Evolutionary conservation across 2,888 invertebrate species (phyloP).

Genomic region (Drosophila meridionalis): DNA sequence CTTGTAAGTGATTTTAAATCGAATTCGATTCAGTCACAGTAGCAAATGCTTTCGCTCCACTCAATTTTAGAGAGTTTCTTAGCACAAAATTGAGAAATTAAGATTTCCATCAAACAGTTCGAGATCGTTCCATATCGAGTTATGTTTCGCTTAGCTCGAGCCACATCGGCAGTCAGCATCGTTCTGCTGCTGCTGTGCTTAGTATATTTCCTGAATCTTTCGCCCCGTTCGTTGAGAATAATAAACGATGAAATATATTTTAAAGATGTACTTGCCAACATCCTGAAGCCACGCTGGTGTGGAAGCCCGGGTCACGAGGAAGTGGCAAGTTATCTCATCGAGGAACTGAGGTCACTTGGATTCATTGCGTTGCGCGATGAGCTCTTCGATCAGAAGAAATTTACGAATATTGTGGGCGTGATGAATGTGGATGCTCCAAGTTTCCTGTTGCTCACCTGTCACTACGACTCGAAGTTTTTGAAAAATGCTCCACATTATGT

Average conservation of each 20-base stretch:
- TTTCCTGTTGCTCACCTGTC: conserved; percentile 89
- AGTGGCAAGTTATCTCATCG: conserved; percentile 35
- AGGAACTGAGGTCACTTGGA: conserved; percentile 32
- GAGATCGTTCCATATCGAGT: no score
- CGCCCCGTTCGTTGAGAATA: background rate
- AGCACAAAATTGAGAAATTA: background rate
- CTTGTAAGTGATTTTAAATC: background rate
- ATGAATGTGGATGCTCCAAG: conserved; percentile 88
- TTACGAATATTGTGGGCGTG: conserved; percentile 89
- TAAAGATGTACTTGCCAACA: conserved; percentile 29
- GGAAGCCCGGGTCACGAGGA: conserved; percentile 44
- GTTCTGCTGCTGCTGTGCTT: conserved; percentile 16
- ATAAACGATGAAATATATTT: conserved; percentile 40
- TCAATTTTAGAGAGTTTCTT: background rate
- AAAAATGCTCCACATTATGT: conserved; percentile 70
- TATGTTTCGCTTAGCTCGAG: conserved; percentile 9
- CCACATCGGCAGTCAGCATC: conserved; percentile 1
- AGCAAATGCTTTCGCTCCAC: conserved; percentile 15
- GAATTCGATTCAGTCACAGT: background rate
- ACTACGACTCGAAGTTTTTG: conserved; percentile 91
- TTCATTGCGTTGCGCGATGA: conserved; percentile 30
- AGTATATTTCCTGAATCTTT: background rate
- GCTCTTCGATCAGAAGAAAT: conserved; percentile 69
- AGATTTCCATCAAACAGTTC: background rate
- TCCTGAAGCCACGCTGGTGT: conserved; percentile 41